phyloP scores from a whole-genome alignment of 2,888 invertebrate genomes.

The Furcula furcula region DNA sequence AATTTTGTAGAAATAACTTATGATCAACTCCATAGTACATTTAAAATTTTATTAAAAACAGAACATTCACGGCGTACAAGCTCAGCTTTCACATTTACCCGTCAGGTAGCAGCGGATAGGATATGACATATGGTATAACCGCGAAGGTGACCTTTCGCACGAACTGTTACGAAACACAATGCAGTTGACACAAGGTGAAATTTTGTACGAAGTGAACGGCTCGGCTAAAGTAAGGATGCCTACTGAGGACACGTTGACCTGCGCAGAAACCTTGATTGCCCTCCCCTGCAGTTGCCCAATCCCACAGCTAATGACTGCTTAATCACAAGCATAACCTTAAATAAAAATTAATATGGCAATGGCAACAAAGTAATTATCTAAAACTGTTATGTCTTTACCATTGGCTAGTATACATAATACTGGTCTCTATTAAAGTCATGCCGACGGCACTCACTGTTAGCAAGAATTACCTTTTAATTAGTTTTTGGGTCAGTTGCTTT shows the following conservation, averaged over 20 bases:
- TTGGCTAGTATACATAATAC: constrained; percentile 16
- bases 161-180: constrained; percentile 52
- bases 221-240: constrained; percentile 54
- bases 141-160: constrained; percentile 47
- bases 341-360: constrained; percentile 29
- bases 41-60: too few relatives aligned
- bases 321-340: constrained; percentile 30
- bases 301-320: constrained; percentile 27
- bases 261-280: constrained; percentile 48
- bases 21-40: too few relatives aligned
- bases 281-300: constrained; percentile 50
- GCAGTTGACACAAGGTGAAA: constrained; percentile 69
- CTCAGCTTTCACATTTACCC: constrained; percentile 29
- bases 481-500: constrained; percentile 8
- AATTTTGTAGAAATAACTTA: too few relatives aligned
- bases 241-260: constrained; percentile 53
- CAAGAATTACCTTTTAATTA: constrained; percentile 9
- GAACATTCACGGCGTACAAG: too few relatives aligned
- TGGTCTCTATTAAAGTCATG: constrained; percentile 5
- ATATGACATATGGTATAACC: constrained; percentile 36
- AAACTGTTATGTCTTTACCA: constrained; percentile 12
- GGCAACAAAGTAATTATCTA: constrained; percentile 17
- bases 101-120: constrained; percentile 21
- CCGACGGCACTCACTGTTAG: constrained; percentile 8
- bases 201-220: constrained; percentile 67